Conservation (phyloP, 2,113 vertebrate genomes). For the Labrus mixtus region DNA sequence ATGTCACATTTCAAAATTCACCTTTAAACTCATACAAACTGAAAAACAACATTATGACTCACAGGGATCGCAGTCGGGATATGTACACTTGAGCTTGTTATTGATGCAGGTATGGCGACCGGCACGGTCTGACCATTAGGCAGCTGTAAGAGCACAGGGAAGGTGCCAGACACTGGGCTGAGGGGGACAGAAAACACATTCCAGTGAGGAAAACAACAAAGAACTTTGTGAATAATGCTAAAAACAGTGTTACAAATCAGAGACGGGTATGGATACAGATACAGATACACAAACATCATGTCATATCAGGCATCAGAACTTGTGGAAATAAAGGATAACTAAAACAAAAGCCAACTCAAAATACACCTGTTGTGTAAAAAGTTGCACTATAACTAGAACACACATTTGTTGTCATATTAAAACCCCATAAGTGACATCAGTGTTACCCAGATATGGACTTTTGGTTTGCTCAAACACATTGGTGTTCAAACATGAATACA, state of each 20-base stretch:
- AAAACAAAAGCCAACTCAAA: slow-evolving; percentile 34
- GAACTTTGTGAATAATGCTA: neutral
- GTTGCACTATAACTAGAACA: neutral
- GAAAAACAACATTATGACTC: slow-evolving; percentile 74
- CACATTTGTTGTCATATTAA: slow-evolving; percentile 18
- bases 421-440: slow-evolving; percentile 49
- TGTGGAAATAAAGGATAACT: slow-evolving; percentile 32
- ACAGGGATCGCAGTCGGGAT: slow-evolving; percentile 97
- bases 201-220: slow-evolving; percentile 20
- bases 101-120: slow-evolving; percentile 96
- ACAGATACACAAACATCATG: slow-evolving; percentile 7
- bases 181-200: slow-evolving; percentile 81
- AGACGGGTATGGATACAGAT: slow-evolving; percentile 6
- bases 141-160: slow-evolving; percentile 98
- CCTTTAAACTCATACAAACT: neutral
- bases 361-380: slow-evolving; percentile 10
- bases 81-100: slow-evolving; percentile 97
- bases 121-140: slow-evolving; percentile 99
- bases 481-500: too few species aligned
- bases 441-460: slow-evolving; percentile 42
- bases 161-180: slow-evolving; percentile 96
- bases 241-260: slow-evolving; percentile 12
- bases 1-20: neutral
- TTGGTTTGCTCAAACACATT: too few species aligned
- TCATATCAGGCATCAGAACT: slow-evolving; percentile 42